Evolutionary conservation across 2,888 invertebrate species (phyloP), one percentile per base, ranked within the genome.

Genomic region (Theretra japonica): DNA sequence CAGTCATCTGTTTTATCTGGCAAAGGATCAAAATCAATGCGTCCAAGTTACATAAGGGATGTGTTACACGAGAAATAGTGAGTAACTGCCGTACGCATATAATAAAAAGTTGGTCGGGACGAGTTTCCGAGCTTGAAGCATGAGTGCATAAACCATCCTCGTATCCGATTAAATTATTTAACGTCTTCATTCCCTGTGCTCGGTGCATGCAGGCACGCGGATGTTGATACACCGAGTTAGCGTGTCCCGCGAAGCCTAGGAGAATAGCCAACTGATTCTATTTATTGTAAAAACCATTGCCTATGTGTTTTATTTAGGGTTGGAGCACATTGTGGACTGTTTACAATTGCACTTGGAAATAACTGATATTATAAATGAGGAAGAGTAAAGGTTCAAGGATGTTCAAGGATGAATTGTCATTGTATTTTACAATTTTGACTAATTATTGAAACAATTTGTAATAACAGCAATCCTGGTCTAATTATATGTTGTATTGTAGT

Each of bases 161-260:
- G 86, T 87, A 89, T 92, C 91, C 87, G 90, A 91, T 91, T 93
- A 93, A 93, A 93, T 93, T 92, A 94, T 93, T 92, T 91, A 93
- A 94, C 90, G 90, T 93, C 94, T 94, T 92, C 90, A 94, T 94
- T 94, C 93, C 91, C 91, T 82, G 91, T 83, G 91, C 88, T 88
- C 87, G 88, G 91, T 89, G 93, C 93, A 92, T 90, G 92, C 90
- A 81, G 83, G 87, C 92, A 91, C 88, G 90, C 90, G 89, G 89
- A 89, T 89, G 86, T 85, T 76, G 86, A 88, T 86, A 90, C 90
- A 89, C 86, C 86, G 82, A 83, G 83, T 85, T 87, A 80, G 81
- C 82, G 41, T 70, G 58, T 70, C 48, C 69, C 28, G 69, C 17
- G 58, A 70, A 57, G 69, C 33, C 69, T 58, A 41, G 58, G 23